Evolutionary conservation across 2,888 invertebrate genomes (phyloP), one percentile per base, ranked within the genome.

Genomic region (Meiosimyza platycephala): DNA sequence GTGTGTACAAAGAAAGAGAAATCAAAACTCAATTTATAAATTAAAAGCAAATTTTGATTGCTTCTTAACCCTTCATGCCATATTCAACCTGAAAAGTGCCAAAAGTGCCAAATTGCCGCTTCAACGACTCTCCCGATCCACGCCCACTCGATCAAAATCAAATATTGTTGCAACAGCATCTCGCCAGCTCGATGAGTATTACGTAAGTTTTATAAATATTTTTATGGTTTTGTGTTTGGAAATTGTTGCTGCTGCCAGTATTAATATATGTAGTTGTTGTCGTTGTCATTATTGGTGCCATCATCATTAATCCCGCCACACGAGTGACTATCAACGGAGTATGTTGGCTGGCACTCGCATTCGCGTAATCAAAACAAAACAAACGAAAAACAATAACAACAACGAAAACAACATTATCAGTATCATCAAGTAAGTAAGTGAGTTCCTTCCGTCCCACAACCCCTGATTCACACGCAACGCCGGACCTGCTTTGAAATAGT

Each of bases 301-400:
- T 55, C 67, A 67, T 16, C 55, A 28, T 59, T 22, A 40, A 40
- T 40, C 63, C 40, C 16, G 11, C 33, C 33, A 52, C 40, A 40
- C 69, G 52, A 51, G 33, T 47, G 50, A 62, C 40, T 40, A 40
- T 40, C 40, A 40, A 40, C 40, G 40, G 40, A 9, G 48, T 12
- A 13, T 48, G 28, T 28, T 28, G 47, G 16, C n/a, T 13, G 9
- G 63, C 16, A 50, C 47, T 18, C 47, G 54, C 47, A 33, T 18
- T 40, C 57, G 62, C 70, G 54, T 70, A 70, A 70, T 70, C 70
- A 70, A 70, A 70, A 70, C 70, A 70, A 70, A 70, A 70, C 62
- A 47, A 70, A 63, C 47, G 54, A 63, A 62, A 52, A 54, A 54
- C 54, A 70, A 63, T 11, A 40, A 40, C 40, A 40, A 40, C 40